Percentiles rank a stretch among this genome's conserved stretches.
Evolutionary conservation across 2,113 vertebrate species (phyloP).

Genomic region (Austrofundulus limnaeus): DNA sequence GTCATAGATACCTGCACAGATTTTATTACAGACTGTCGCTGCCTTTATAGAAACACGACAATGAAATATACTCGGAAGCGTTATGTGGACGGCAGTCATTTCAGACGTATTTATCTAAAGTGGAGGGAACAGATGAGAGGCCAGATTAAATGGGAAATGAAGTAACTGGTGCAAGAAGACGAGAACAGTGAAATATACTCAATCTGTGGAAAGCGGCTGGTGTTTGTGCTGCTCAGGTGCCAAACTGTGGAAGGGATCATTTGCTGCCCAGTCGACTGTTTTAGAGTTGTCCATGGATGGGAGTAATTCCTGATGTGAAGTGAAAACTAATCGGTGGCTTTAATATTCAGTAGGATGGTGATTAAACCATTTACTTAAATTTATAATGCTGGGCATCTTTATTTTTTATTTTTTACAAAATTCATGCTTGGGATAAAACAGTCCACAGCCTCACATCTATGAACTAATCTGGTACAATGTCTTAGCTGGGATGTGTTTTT

Average conservation of each 20-base stretch:
- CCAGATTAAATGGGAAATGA: neutral
- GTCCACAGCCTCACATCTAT: neutral
- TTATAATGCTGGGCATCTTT: neutral
- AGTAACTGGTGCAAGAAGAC: neutral
- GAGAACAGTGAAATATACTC: neutral
- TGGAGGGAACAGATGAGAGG: neutral
- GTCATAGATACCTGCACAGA: neutral
- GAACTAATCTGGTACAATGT: neutral
- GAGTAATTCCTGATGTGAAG: neutral
- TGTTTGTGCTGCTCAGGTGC: neutral
- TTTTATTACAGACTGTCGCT: neutral
- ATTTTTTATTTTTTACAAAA: neutral
- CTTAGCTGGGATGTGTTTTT: neutral
- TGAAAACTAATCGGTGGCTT: neutral
- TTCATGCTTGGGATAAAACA: too few species aligned
- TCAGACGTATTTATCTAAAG: neutral
- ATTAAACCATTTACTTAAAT: too few species aligned
- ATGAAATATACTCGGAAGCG: neutral
- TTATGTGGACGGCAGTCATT: neutral
- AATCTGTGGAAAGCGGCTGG: neutral
- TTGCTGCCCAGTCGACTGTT: neutral
- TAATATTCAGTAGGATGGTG: neutral
- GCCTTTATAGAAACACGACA: neutral
- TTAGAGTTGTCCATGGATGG: neutral
- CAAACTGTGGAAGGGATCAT: neutral